Percentiles rank a stretch among this genome's conserved stretches.
phyloP scores from a whole-genome alignment of 1,140 invertebrate species.

The Brachionus paranguensis region DNA sequence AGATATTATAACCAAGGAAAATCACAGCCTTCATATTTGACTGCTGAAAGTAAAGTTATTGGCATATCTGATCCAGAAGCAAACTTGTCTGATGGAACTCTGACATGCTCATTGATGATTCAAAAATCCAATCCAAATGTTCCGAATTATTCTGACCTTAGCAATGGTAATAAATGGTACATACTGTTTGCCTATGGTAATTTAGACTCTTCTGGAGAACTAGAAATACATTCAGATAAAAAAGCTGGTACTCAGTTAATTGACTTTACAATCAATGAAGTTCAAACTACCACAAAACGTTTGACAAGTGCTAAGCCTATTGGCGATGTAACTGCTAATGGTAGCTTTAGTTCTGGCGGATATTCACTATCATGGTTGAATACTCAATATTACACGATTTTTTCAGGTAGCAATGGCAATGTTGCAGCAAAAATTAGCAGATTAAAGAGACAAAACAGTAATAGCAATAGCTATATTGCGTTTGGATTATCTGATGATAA shows the following conservation, averaged over 20 bases:
- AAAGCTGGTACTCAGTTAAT: not conserved
- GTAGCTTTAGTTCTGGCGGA: not conserved
- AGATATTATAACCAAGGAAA: not conserved
- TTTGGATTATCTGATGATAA: slow-evolving; percentile 12
- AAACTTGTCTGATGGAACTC: not conserved
- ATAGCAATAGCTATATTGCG: not conserved
- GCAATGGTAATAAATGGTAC: not conserved
- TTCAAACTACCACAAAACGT: not conserved
- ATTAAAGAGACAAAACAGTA: not conserved
- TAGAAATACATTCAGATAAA: not conserved
- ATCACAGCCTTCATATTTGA: not conserved
- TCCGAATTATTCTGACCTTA: slow-evolving; percentile 6
- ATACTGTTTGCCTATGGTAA: not conserved
- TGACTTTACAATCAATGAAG: not conserved
- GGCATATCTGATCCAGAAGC: not conserved
- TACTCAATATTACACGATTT: not conserved
- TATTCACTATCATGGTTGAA: not conserved
- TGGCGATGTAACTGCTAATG: not conserved
- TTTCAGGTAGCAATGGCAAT: not conserved
- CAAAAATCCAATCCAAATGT: not conserved
- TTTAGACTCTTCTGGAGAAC: not conserved
- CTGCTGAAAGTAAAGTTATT: not conserved
- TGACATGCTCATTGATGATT: not conserved
- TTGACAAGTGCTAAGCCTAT: not conserved
- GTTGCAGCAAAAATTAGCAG: not conserved